These are phyloP conservation scores for Aphelenchoides bicaudatus DNA, from an alignment of 2,888 invertebrate genomes.

Conservation along the genomic window DNA sequence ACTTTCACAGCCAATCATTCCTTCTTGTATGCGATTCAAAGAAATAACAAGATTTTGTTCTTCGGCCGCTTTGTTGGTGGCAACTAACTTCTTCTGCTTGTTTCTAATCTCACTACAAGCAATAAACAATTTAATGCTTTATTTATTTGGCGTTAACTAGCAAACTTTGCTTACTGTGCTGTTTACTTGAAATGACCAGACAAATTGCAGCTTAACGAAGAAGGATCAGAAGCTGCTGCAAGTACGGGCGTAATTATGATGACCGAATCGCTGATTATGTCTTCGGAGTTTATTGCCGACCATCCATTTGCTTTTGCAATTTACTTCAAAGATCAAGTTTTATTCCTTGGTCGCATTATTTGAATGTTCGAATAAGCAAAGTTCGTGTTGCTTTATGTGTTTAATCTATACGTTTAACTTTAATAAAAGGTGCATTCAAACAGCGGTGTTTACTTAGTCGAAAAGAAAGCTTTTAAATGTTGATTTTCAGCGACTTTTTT, in stretches of 20 bases:
- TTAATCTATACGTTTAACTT: too few relatives aligned
- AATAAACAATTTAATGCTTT: too few relatives aligned
- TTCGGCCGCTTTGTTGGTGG: conserved; percentile 4
- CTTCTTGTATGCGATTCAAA: background rate
- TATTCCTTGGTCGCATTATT: conserved; percentile 24
- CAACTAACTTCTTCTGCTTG: too few relatives aligned
- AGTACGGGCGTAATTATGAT: background rate
- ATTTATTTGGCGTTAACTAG: too few relatives aligned
- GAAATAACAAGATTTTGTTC: background rate
- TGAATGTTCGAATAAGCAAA: conserved; percentile 34
- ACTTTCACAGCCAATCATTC: conserved; percentile 2
- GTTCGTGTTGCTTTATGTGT: too few relatives aligned
- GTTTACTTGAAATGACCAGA: too few relatives aligned
- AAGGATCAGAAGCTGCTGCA: background rate
- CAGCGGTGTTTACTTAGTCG: too few relatives aligned
- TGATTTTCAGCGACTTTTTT: too few relatives aligned
- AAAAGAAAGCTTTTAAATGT: too few relatives aligned
- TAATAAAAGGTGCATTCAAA: too few relatives aligned
- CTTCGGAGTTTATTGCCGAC: conserved; percentile 39
- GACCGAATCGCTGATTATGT: background rate
- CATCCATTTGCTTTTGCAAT: conserved; percentile 41
- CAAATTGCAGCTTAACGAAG: background rate
- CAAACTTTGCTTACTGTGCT: too few relatives aligned
- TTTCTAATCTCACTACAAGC: too few relatives aligned
- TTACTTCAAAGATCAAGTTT: conserved; percentile 23